Evolutionary conservation across 2,888 invertebrate genomes (phyloP).

Genomic region (Mythimna lalbum): DNA sequence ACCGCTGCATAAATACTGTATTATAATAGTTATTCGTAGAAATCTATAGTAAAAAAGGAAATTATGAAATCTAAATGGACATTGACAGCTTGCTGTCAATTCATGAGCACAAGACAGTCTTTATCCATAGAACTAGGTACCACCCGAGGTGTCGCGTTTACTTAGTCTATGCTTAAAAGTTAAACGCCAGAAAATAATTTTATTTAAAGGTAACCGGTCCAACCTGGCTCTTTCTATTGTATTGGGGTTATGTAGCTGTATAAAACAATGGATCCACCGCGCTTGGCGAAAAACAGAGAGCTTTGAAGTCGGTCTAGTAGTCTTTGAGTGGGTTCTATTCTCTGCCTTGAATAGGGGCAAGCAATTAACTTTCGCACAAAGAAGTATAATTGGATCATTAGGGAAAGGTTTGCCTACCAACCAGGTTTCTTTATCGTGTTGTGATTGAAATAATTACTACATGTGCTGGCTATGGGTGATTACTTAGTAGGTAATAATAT

Average conservation of each 20-base stretch:
- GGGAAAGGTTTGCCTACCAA: conserved; percentile 22
- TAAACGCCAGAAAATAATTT: neutral
- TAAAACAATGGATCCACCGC: conserved; percentile 26
- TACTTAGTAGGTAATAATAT: conserved; percentile 25
- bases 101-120: neutral
- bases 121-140: neutral
- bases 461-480: conserved; percentile 5
- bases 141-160: neutral
- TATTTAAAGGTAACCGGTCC: neutral
- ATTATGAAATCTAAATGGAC: neutral
- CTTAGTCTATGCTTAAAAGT: neutral
- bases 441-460: conserved; percentile 22
- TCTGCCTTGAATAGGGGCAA: conserved; percentile 34
- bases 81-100: neutral
- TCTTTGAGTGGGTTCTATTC: conserved; percentile 26
- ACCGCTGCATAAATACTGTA: no score
- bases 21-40: neutral
- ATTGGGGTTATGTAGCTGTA: neutral
- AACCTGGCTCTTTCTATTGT: neutral
- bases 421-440: conserved; percentile 4
- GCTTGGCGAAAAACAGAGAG: conserved; percentile 16
- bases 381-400: conserved; percentile 51
- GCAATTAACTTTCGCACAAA: conserved; percentile 42
- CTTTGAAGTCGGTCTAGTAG: conserved; percentile 23
- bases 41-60: neutral